Evolutionary conservation across 2,113 vertebrate genomes (phyloP).

Genomic region (Actenoides lindsayi): DNA sequence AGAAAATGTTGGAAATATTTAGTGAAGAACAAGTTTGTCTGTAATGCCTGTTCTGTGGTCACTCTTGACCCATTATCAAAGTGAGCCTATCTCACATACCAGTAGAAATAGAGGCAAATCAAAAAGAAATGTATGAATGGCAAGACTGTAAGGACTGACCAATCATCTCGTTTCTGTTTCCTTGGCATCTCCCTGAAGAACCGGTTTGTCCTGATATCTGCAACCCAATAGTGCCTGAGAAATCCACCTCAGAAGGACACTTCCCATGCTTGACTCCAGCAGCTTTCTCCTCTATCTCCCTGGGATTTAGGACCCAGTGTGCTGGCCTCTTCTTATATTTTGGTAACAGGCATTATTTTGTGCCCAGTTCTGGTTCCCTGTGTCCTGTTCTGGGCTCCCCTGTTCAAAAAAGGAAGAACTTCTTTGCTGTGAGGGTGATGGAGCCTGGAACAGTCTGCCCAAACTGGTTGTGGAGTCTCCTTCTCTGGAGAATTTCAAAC

Average conservation of each 20-base stretch:
- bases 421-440: too few relatives aligned
- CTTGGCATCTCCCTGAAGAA: not conserved
- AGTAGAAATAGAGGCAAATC: not conserved
- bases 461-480: too few relatives aligned
- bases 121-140: not conserved
- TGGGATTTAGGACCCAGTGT: not conserved
- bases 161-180: not conserved
- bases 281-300: not conserved
- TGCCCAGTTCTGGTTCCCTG: too few relatives aligned
- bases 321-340: not conserved
- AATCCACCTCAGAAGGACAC: not conserved
- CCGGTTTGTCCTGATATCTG: fast-evolving
- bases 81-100: not conserved
- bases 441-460: too few relatives aligned
- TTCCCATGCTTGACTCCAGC: not conserved
- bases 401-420: too few relatives aligned
- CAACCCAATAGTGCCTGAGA: not conserved
- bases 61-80: not conserved
- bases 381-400: too few relatives aligned
- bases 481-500: too few relatives aligned
- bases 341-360: not conserved
- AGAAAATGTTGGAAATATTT: not conserved
- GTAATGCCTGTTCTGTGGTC: not conserved
- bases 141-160: not conserved
- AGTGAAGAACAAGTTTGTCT: not conserved